Conservation (phyloP, 2,888 invertebrate genomes). For the Julus scanicus region DNA sequence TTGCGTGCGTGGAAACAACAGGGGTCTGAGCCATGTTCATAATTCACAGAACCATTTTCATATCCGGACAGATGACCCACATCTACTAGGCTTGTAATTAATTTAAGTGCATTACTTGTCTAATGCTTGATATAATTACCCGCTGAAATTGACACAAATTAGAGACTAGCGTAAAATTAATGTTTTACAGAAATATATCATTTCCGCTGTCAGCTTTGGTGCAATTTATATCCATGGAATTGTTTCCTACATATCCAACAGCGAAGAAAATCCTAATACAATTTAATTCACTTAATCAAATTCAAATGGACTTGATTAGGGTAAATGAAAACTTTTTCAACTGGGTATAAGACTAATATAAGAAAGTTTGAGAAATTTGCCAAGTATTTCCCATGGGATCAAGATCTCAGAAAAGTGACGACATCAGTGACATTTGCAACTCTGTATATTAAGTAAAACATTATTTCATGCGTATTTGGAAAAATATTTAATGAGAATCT, state of each 20-base stretch:
- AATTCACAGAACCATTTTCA: neutral
- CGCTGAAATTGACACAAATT: constrained; percentile 45
- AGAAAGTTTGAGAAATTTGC: neutral
- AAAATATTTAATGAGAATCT: too few relatives aligned
- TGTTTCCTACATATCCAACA: neutral
- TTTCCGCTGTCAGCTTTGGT: constrained; percentile 31
- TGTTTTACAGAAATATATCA: constrained; percentile 40
- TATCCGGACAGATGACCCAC: constrained; percentile 25
- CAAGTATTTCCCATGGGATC: neutral
- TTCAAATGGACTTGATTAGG: neutral
- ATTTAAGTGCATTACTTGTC: constrained; percentile 26
- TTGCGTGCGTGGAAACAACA: neutral
- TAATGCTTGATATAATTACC: constrained; percentile 15
- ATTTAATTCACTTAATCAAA: neutral
- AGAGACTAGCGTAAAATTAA: constrained; percentile 10
- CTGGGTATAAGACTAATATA: neutral
- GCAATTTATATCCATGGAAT: neutral
- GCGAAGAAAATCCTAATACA: neutral
- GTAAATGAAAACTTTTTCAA: neutral
- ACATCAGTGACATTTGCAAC: neutral
- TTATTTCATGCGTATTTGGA: too few relatives aligned
- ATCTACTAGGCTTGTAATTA: neutral
- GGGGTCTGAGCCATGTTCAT: neutral
- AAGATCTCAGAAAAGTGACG: neutral
- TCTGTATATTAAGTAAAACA: too few relatives aligned